Evolutionary conservation across 2,888 invertebrate species (phyloP).

Genomic region (Diplazon laetatorius): DNA sequence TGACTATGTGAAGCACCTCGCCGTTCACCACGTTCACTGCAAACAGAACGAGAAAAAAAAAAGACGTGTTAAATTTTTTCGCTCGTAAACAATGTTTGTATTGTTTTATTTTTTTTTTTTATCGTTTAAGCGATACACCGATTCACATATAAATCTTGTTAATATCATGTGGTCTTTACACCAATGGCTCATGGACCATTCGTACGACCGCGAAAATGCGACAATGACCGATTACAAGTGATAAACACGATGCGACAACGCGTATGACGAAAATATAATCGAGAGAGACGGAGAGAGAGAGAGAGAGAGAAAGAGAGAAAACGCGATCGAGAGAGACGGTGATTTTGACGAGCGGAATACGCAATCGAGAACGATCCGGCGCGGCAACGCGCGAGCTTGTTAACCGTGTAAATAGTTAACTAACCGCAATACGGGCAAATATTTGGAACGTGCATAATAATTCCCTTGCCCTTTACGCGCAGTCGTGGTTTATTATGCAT

Average conservation of each 20-base stretch:
- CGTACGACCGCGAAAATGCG: too few species aligned
- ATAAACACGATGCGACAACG: background rate
- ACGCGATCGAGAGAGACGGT: too few species aligned
- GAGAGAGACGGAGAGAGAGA: background rate
- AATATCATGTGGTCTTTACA: too few species aligned
- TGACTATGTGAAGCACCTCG: slow-evolving; percentile 92
- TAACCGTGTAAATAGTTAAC: background rate
- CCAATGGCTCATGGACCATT: too few species aligned
- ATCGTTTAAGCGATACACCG: too few species aligned
- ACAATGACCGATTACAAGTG: background rate
- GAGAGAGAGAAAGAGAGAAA: too few species aligned
- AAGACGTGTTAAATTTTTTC: background rate
- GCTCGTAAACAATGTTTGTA: too few species aligned
- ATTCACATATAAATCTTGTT: too few species aligned
- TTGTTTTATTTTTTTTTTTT: too few species aligned
- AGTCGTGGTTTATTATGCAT: too few species aligned
- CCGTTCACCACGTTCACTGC: slow-evolving; percentile 95
- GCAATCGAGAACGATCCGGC: background rate
- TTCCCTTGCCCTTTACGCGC: slow-evolving; percentile 5
- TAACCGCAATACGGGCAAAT: background rate
- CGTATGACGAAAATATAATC: background rate
- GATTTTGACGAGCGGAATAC: slow-evolving; percentile 9
- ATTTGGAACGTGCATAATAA: background rate
- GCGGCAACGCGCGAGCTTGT: background rate
- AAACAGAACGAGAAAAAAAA: slow-evolving; percentile 71